phyloP scores from a whole-genome alignment of 64 coral and sea anemone genomes.

The Catalaphyllia jardinei region DNA sequence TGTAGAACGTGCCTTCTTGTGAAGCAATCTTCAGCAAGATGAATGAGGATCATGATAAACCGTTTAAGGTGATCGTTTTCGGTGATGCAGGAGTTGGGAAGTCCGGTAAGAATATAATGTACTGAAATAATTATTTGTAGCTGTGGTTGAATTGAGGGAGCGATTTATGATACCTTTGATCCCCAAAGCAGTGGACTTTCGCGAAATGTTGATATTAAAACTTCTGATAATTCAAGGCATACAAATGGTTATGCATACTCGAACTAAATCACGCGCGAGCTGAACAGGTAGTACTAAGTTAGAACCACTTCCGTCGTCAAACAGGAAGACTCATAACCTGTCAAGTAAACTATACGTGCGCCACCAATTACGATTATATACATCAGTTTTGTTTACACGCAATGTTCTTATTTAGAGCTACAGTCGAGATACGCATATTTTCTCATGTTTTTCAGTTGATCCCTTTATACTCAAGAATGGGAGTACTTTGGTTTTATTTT shows the following conservation, averaged over 20 bases:
- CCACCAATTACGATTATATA: neutral
- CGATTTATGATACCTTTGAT: neutral
- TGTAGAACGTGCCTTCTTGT: too few species aligned
- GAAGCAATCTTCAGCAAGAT: neutral
- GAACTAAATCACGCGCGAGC: too few species aligned
- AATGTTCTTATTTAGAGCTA: neutral
- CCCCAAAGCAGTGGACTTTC: neutral
- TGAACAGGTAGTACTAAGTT: too few species aligned
- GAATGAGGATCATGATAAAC: constrained; percentile 35
- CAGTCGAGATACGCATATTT: neutral
- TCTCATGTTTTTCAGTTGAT: neutral
- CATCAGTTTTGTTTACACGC: neutral
- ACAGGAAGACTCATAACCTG: neutral
- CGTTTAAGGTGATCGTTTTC: constrained; percentile 63
- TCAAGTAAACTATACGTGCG: neutral
- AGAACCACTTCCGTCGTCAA: too few species aligned
- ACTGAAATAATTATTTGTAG: neutral
- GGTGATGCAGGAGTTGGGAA: constrained; percentile 66
- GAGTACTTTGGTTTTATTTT: too few species aligned
- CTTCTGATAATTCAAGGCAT: neutral
- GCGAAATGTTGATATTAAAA: neutral
- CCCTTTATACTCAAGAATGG: too few species aligned
- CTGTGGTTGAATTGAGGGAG: neutral
- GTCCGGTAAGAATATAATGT: constrained; percentile 33
- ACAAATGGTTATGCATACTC: neutral